A percentile compares a stretch with the other conserved stretches of the same genome.
Evolutionary conservation across 1,140 invertebrate genomes (phyloP).

Genomic region (Brachionus koreanus): DNA sequence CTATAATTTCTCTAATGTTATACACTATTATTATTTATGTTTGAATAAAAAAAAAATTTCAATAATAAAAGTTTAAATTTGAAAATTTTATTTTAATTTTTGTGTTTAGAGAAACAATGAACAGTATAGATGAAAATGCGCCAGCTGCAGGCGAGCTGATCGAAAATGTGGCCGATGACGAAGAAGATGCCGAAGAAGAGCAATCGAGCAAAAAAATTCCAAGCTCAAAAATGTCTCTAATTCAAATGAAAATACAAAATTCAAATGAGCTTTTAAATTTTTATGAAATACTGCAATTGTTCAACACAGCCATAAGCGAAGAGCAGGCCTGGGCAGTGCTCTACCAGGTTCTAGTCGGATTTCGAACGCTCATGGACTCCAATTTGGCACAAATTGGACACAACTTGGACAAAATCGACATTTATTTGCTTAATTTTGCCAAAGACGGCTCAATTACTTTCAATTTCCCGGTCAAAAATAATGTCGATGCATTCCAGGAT

Average conservation of each 20-base stretch:
- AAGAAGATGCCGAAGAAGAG: not conserved
- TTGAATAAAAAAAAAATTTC: not conserved
- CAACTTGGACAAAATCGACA: conserved; percentile 62
- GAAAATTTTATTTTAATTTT: not conserved
- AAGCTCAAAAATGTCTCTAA: not conserved
- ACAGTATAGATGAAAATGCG: not conserved
- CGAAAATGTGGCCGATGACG: not conserved
- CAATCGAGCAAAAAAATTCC: not conserved
- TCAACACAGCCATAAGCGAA: conserved; percentile 81
- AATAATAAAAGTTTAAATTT: conserved; percentile 4
- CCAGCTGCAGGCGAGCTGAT: not conserved
- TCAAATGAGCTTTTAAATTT: conserved; percentile 63
- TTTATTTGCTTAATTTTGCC: conserved; percentile 61
- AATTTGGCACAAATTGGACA: not conserved
- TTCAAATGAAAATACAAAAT: not conserved
- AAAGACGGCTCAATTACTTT: conserved; percentile 47
- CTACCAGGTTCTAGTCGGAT: conserved; percentile 70
- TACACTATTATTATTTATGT: conserved; percentile 3
- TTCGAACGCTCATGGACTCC: conserved; percentile 51
- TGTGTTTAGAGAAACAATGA: not conserved
- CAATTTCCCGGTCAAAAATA: conserved; percentile 38
- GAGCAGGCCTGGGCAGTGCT: conserved; percentile 92
- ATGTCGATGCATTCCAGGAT: not conserved
- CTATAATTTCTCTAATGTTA: not conserved
- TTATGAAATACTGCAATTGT: conserved; percentile 74